Evolutionary conservation across 2,797 vertebrate genomes (phyloP).

Genomic region (Sebastes diaconus): DNA sequence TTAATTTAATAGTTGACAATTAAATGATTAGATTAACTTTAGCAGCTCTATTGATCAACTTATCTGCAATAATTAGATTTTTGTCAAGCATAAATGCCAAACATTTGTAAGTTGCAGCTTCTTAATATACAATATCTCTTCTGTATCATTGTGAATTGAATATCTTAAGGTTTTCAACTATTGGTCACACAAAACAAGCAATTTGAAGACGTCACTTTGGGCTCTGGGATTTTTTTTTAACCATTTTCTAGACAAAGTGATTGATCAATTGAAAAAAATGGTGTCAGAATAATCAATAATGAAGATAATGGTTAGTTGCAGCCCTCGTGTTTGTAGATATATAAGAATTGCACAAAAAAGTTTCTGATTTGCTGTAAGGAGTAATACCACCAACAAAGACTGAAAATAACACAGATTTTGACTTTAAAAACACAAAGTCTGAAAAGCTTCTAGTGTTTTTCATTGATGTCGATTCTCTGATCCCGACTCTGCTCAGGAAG

Average conservation of each 20-base stretch:
- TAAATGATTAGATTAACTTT: too few relatives aligned
- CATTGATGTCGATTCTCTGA: constrained; percentile 39
- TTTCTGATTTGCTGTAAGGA: background rate
- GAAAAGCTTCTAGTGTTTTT: constrained; percentile 14
- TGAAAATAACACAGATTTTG: background rate
- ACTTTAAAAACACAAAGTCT: background rate
- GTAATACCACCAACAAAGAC: background rate
- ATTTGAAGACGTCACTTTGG: background rate
- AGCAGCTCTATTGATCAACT: background rate
- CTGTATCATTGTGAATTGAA: background rate
- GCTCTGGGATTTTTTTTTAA: too few relatives aligned
- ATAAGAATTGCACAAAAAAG: background rate
- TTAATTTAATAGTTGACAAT: too few relatives aligned
- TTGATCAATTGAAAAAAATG: background rate
- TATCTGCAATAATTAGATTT: background rate
- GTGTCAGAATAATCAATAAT: background rate
- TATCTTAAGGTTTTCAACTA: background rate
- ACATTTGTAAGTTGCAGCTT: background rate
- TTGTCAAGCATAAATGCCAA: background rate
- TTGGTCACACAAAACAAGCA: background rate
- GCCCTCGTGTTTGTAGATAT: background rate
- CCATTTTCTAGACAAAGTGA: background rate
- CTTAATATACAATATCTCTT: background rate
- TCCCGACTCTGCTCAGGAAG: constrained; percentile 32
- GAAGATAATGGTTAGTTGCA: background rate